Conservation (phyloP, 2,797 vertebrate species). For the Sparidentex hasta region DNA sequence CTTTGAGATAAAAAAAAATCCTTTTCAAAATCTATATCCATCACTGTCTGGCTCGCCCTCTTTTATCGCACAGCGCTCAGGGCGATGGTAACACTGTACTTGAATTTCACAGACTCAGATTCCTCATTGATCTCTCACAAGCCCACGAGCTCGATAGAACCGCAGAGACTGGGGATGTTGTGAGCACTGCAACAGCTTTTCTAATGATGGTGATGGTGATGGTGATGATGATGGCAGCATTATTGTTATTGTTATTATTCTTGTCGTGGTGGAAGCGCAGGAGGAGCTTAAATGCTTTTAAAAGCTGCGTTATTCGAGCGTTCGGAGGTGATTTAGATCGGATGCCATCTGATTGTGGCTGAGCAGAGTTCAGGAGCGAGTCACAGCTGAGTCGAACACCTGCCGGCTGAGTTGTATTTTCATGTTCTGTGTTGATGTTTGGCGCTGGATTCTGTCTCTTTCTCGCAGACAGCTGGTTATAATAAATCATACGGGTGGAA, state of each 20-base stretch:
- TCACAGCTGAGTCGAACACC: slow-evolving; percentile 19
- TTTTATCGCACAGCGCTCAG: slow-evolving; percentile 59
- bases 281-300: neutral
- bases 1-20: slow-evolving; percentile 48
- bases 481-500: neutral
- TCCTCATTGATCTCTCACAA: slow-evolving; percentile 59
- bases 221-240: neutral
- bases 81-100: slow-evolving; percentile 56
- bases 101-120: slow-evolving; percentile 62
- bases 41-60: slow-evolving; percentile 48
- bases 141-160: slow-evolving; percentile 32
- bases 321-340: neutral
- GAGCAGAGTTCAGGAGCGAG: neutral
- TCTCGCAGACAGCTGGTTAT: slow-evolving; percentile 17
- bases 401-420: neutral
- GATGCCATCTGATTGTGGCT: neutral
- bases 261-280: neutral
- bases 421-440: slow-evolving; percentile 5
- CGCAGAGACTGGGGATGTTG: slow-evolving; percentile 25
- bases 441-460: neutral
- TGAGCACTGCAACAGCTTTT: slow-evolving; percentile 21
- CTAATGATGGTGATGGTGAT: neutral
- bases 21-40: slow-evolving; percentile 57
- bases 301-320: neutral
- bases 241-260: slow-evolving; percentile 8